phyloP scores from a whole-genome alignment of 2,888 invertebrate genomes.

The Drosophila prolongata region DNA sequence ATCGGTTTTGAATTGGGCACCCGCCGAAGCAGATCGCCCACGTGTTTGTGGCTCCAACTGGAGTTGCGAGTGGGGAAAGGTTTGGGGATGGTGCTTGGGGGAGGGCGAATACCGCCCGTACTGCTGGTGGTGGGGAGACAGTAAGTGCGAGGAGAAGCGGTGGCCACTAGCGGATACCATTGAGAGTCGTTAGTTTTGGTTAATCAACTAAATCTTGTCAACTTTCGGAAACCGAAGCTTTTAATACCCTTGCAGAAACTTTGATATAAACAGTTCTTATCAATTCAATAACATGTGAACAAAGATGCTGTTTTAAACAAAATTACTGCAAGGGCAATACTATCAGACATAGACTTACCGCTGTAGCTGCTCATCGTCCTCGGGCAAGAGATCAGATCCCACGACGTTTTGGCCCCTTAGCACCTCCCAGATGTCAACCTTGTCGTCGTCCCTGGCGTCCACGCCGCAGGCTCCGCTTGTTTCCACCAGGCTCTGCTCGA shows the following conservation, averaged over 20 bases:
- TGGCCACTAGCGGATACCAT: slow-evolving; percentile 49
- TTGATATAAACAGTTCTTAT: not conserved
- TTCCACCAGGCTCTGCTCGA: slow-evolving; percentile 96
- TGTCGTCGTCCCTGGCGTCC: slow-evolving; percentile 89
- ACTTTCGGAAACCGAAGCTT: not conserved
- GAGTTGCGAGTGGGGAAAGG: slow-evolving; percentile 36
- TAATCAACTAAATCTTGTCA: not conserved
- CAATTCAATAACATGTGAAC: too few species aligned
- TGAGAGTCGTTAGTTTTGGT: slow-evolving; percentile 7
- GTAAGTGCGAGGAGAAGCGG: slow-evolving; percentile 40
- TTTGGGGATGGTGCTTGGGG: slow-evolving; percentile 27
- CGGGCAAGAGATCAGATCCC: slow-evolving; percentile 86
- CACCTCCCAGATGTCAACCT: slow-evolving; percentile 98
- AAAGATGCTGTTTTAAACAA: too few species aligned
- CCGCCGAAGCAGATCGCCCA: slow-evolving; percentile 63
- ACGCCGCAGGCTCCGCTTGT: slow-evolving; percentile 69
- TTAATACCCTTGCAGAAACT: not conserved
- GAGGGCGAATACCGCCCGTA: slow-evolving; percentile 59
- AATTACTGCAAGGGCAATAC: not conserved
- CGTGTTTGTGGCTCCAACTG: slow-evolving; percentile 49
- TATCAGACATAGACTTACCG: slow-evolving; percentile 86
- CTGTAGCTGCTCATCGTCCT: slow-evolving; percentile 94
- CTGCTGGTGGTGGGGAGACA: slow-evolving; percentile 23
- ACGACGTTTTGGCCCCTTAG: slow-evolving; percentile 89
- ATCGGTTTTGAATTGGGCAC: slow-evolving; percentile 81